phyloP scores from a whole-genome alignment of 2,888 invertebrate genomes.

The Chalcosyrphus nemorum region DNA sequence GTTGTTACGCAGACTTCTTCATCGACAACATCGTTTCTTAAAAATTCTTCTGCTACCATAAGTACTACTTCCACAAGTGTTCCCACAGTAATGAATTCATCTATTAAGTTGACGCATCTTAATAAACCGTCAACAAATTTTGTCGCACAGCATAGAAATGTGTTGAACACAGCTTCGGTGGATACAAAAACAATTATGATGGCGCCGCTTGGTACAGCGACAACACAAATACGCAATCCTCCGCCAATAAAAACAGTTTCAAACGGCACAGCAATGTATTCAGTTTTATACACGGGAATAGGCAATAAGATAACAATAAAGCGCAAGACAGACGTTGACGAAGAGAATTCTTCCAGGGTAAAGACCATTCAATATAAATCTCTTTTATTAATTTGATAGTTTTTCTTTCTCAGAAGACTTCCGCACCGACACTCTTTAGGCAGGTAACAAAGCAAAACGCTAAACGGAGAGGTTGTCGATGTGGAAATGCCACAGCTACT shows the following conservation, averaged over 20 bases:
- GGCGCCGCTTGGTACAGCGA: slow-evolving; percentile 35
- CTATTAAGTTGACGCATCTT: slow-evolving; percentile 32
- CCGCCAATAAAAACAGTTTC: slow-evolving; percentile 82
- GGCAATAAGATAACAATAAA: slow-evolving; percentile 93
- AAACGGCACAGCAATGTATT: slow-evolving; percentile 87
- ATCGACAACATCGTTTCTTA: slow-evolving; percentile 34
- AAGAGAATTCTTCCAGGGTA: slow-evolving; percentile 81
- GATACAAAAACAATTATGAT: slow-evolving; percentile 41
- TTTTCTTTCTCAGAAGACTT: slow-evolving; percentile 57
- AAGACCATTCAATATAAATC: too few relatives aligned
- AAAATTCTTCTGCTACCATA: slow-evolving; percentile 49
- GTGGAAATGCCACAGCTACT: slow-evolving; percentile 94
- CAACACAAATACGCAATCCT: slow-evolving; percentile 75
- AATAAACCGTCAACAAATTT: slow-evolving; percentile 37
- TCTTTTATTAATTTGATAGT: not conserved
- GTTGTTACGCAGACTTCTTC: slow-evolving; percentile 25
- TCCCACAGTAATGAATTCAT: slow-evolving; percentile 33
- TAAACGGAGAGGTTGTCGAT: slow-evolving; percentile 91
- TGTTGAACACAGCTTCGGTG: slow-evolving; percentile 2
- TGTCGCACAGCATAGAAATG: slow-evolving; percentile 48
- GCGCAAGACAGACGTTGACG: slow-evolving; percentile 87
- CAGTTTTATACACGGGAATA: slow-evolving; percentile 90
- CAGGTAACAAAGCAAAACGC: slow-evolving; percentile 75
- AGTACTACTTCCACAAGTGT: slow-evolving; percentile 52
- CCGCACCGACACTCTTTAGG: slow-evolving; percentile 68